These are phyloP conservation scores for Zaprionus ornatus DNA, from an alignment of 1,140 invertebrate species.

Conservation along the genomic window DNA sequence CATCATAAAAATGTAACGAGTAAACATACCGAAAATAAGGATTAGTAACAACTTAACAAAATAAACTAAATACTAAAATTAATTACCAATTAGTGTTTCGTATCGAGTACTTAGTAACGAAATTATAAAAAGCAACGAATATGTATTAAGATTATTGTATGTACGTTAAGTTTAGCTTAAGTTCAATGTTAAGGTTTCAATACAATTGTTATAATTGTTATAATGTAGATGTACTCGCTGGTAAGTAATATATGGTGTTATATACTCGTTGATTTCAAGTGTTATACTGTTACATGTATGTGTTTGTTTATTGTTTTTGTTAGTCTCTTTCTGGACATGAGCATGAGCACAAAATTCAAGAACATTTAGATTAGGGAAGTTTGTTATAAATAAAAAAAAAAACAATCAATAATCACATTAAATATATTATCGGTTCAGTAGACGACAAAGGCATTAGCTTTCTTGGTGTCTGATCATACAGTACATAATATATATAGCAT, in stretches of 20 bases:
- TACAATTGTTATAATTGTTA: constrained; percentile 28
- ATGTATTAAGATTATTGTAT: constrained; percentile 22
- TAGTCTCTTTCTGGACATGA: constrained; percentile 46
- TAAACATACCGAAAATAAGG: constrained; percentile 20
- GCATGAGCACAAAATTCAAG: constrained; percentile 56
- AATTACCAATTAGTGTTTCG: constrained; percentile 63
- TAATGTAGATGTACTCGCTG: constrained; percentile 24
- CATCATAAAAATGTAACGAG: constrained; percentile 32
- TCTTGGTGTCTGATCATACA: constrained; percentile 12
- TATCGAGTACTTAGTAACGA: constrained; percentile 53
- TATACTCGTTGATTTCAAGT: constrained; percentile 19
- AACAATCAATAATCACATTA: constrained; percentile 25
- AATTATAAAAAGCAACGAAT: constrained; percentile 63
- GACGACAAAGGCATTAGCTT: constrained; percentile 35
- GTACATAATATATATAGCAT: constrained; percentile 28
- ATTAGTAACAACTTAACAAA: constrained; percentile 67
- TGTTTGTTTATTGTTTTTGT: constrained; percentile 22
- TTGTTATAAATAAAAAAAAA: constrained; percentile 33
- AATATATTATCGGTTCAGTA: not conserved
- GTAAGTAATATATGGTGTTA: constrained; percentile 25
- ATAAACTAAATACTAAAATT: constrained; percentile 49
- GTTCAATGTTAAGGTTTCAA: constrained; percentile 40
- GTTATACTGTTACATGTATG: constrained; percentile 6
- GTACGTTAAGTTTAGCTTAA: constrained; percentile 64
- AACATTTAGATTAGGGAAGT: constrained; percentile 52